Percentiles rank a stretch among this genome's conserved stretches.
Evolutionary conservation across 2,888 invertebrate species (phyloP).

Genomic region (Amphipoea oculea): DNA sequence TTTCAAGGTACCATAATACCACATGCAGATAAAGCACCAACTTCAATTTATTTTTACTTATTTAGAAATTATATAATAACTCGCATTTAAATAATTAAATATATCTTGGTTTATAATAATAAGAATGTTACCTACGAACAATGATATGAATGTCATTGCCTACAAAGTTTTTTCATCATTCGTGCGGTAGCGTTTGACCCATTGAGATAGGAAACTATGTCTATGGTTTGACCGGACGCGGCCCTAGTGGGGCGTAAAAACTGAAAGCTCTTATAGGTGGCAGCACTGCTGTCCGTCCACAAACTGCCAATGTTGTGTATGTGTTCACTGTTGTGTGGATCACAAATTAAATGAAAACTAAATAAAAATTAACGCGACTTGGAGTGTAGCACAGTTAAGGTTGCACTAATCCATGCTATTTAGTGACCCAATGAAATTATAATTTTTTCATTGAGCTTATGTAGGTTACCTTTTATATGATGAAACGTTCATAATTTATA

Average conservation of each 20-base stretch:
- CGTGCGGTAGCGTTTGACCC: not conserved
- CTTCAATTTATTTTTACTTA: not conserved
- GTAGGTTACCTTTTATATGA: too few relatives aligned
- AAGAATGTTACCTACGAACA: too few relatives aligned
- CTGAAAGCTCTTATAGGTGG: not conserved
- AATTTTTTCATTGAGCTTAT: too few relatives aligned
- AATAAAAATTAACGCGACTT: not conserved
- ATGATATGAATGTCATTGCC: too few relatives aligned
- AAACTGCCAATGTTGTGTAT: not conserved
- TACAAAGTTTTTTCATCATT: not conserved
- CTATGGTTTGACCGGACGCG: too few relatives aligned
- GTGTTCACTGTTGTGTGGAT: not conserved
- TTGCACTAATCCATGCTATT: too few relatives aligned
- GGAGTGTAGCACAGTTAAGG: too few relatives aligned
- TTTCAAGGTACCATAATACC: not conserved
- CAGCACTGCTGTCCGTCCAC: not conserved
- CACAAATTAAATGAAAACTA: not conserved
- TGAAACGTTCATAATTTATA: too few relatives aligned
- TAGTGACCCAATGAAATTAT: too few relatives aligned
- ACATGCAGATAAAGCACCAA: not conserved
- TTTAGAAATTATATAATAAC: not conserved
- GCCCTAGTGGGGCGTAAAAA: not conserved
- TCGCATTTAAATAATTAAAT: not conserved
- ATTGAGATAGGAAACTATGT: too few relatives aligned
- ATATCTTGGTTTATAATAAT: too few relatives aligned